Percentiles rank a stretch among this genome's conserved stretches.
Conservation (phyloP, 2,113 vertebrate genomes). For the Caracal caracal region DNA sequence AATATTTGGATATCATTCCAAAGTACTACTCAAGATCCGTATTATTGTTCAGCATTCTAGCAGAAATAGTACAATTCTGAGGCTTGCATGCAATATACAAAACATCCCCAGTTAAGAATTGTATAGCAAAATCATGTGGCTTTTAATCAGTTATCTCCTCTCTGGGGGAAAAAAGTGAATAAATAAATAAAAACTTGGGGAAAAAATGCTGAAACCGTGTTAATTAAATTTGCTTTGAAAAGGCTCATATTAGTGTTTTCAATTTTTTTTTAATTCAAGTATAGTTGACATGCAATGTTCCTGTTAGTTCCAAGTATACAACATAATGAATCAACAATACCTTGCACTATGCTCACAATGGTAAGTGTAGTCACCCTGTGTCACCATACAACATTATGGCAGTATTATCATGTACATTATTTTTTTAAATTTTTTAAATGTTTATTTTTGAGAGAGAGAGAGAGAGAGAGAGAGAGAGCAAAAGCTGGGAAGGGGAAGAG, state of each 20-base stretch:
- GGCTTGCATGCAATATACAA: not conserved
- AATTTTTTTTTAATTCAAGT: not conserved
- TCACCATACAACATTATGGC: not conserved
- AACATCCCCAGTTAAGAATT: not conserved
- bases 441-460: no score
- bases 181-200: not conserved
- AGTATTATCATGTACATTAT: not conserved
- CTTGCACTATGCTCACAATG: not conserved
- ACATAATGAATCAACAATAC: not conserved
- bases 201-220: not conserved
- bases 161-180: not conserved
- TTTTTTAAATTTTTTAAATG: not conserved
- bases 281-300: not conserved
- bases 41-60: not conserved
- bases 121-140: not conserved
- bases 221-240: slow-evolving; percentile 20
- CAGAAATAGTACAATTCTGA: not conserved
- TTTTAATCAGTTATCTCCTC: not conserved
- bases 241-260: not conserved
- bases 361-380: not conserved
- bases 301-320: not conserved
- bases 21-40: not conserved
- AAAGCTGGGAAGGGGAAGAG: no score
- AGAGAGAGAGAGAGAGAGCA: no score
- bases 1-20: not conserved